Evolutionary conservation across 2,888 invertebrate genomes (phyloP).

Genomic region (Tiliacea aurago): DNA sequence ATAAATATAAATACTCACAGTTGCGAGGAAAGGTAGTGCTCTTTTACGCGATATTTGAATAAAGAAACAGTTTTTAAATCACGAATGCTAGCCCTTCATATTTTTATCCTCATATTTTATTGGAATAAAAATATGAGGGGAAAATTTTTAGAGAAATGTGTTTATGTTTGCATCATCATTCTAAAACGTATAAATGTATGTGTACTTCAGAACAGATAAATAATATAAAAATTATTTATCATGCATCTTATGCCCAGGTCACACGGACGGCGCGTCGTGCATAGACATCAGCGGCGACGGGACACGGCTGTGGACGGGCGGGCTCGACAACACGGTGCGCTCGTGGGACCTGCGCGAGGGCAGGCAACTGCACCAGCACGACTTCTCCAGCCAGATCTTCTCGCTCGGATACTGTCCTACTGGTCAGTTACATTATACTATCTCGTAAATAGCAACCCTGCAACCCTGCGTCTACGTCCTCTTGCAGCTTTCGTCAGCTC

Average conservation of each 20-base stretch:
- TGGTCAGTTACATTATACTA: conserved; percentile 81
- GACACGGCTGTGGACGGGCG: conserved; percentile 97
- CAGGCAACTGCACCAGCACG: conserved; percentile 97
- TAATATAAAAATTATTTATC: too few relatives aligned
- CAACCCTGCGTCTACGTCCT: neutral
- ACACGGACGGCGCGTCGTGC: conserved; percentile 99
- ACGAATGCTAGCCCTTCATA: too few relatives aligned
- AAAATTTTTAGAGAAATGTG: too few relatives aligned
- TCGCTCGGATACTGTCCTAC: conserved; percentile 97
- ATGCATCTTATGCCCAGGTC: conserved; percentile 86
- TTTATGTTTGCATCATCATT: too few relatives aligned
- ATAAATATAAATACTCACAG: too few relatives aligned
- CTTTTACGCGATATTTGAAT: too few relatives aligned
- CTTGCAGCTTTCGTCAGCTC: neutral
- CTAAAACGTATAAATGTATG: too few relatives aligned
- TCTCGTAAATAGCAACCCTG: neutral
- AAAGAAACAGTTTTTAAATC: too few relatives aligned
- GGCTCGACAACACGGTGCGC: conserved; percentile 98
- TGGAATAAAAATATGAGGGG: too few relatives aligned
- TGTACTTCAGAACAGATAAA: too few relatives aligned
- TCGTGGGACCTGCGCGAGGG: conserved; percentile 99
- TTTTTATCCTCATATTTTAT: too few relatives aligned
- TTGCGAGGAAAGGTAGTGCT: too few relatives aligned
- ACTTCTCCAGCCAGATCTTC: conserved; percentile 97
- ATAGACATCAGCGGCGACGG: conserved; percentile 99